Percentiles rank a stretch among this genome's conserved stretches.
These are phyloP conservation scores for Drosophila anceps DNA, from an alignment of 2,888 invertebrate genomes.

Conservation along the genomic window DNA sequence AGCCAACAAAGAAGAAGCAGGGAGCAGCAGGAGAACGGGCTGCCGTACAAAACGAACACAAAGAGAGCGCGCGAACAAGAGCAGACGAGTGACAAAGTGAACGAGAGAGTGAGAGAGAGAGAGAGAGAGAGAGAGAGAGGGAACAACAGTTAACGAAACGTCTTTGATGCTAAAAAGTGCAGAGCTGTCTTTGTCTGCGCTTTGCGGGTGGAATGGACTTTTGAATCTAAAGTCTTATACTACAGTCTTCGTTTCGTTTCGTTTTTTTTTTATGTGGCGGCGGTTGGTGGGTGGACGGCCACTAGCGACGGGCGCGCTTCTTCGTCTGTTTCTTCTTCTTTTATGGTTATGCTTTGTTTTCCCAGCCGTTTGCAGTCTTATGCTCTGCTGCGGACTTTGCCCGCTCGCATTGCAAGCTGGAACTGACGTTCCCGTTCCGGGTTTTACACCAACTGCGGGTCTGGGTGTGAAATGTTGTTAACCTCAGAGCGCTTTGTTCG, in stretches of 20 bases:
- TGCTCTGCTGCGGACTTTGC: constrained; percentile 39
- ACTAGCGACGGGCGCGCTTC: constrained; percentile 3
- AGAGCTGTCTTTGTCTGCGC: constrained; percentile 39
- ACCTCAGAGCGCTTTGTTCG: constrained; percentile 59
- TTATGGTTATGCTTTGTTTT: constrained; percentile 44
- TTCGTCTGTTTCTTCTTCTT: no score
- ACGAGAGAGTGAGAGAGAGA: constrained; percentile 17
- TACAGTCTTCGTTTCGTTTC: neutral
- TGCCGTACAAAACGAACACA: constrained; percentile 6
- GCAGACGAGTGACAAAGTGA: constrained; percentile 8
- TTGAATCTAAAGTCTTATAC: constrained; percentile 22
- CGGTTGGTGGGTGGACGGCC: constrained; percentile 9
- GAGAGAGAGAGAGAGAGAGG: constrained; percentile 15
- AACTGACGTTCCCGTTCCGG: constrained; percentile 60
- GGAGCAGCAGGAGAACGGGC: constrained; percentile 1
- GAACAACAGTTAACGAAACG: constrained; percentile 9
- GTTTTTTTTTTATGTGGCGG: constrained; percentile 1
- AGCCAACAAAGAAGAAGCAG: constrained; percentile 26
- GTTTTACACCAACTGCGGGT: constrained; percentile 35
- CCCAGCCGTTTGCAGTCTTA: constrained; percentile 18
- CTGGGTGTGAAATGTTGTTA: constrained; percentile 60
- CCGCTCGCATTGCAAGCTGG: constrained; percentile 18
- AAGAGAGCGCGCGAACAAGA: constrained; percentile 35
- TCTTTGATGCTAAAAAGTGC: neutral
- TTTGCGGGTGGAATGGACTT: constrained; percentile 52